Evolutionary conservation across 2,888 invertebrate species (phyloP), one percentile per base, ranked within the genome.

Genomic region (Morinoia aosen): DNA sequence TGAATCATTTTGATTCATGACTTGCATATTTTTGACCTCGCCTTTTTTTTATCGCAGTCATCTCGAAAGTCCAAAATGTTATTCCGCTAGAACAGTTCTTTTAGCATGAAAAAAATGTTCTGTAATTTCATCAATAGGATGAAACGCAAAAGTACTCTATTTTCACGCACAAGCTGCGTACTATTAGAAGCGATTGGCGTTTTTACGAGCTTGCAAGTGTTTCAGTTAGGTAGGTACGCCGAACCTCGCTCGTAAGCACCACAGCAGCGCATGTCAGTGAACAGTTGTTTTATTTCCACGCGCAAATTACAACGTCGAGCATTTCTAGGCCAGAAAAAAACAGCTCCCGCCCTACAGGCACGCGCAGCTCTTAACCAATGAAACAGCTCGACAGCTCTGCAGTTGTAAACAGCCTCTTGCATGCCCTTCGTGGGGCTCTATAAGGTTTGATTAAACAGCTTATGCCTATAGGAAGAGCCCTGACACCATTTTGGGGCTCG

Each of bases 391-490:
- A 16, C 76, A 76, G 76, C 76, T 76, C 61, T 76, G 76, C 76
- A 76, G 76, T 76, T 76, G 76, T 76, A 76, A 76, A 76, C 76
- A 76, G 76, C 25, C 76, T 76, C 33, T 25, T 76, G 76, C 76
- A 19, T 19, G 76, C 76, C 76, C 76, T 76, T 76, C 76, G 76
- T 76, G 76, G 7, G 33, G 76, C 76, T 76, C 76, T 16, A 33
- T 76, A 76, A 76, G 76, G 76, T 76, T 76, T 76, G 76, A 76
- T 76, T 76, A 76, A 19, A 76, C 76, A 76, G 76, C 76, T 76
- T 76, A 76, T 76, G 76, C 76, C 76, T 76, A 76, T 76, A 76
- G 76, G 76, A 76, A 76, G 76, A 76, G 76, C 76, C 76, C 76
- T 76, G 76, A 76, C 76, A 76, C 76, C 76, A 76, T 76, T 76